Evolutionary conservation across 2,113 vertebrate species (phyloP).

Genomic region (Bubo blakistoni): DNA sequence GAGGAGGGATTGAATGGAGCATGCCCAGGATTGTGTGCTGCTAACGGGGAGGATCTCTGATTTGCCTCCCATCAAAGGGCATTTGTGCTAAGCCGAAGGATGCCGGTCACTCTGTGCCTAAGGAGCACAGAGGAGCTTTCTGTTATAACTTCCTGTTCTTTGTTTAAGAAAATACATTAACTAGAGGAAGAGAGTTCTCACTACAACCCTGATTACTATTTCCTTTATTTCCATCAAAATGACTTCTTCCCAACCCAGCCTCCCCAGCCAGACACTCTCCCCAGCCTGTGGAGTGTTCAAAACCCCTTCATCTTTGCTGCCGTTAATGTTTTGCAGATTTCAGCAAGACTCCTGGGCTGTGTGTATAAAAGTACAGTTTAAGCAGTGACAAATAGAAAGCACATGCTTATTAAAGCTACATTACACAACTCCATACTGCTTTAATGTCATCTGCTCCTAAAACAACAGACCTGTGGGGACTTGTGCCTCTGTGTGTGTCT

Average conservation of each 20-base stretch:
- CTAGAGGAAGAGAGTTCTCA: conserved; percentile 38
- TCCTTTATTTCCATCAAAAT: conserved; percentile 54
- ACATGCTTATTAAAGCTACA: conserved; percentile 41
- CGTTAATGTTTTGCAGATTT: conserved; percentile 39
- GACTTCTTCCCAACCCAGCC: not conserved
- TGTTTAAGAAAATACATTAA: conserved; percentile 36
- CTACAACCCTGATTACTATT: conserved; percentile 38
- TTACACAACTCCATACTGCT: not conserved
- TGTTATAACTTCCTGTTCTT: conserved; percentile 31
- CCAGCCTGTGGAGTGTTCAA: not conserved
- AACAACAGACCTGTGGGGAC: conserved; percentile 32
- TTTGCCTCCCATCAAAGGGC: not conserved
- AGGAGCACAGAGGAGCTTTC: conserved; percentile 28
- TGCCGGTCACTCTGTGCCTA: not conserved
- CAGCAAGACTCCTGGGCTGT: conserved; percentile 10
- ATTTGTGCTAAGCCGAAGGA: not conserved
- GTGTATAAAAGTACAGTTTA: not conserved
- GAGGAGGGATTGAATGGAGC: not conserved
- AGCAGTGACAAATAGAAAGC: conserved; percentile 52
- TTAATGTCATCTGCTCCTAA: conserved; percentile 8
- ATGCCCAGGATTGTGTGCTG: not conserved
- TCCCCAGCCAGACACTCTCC: not conserved
- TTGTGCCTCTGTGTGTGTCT: not conserved
- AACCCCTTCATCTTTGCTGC: conserved; percentile 23
- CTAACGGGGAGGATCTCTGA: not conserved